Percentiles rank a stretch among this genome's conserved stretches.
Evolutionary conservation across 35 echinoderm and acorn worm species (phyloP).

Genomic region (Stichopus chloronotus): DNA sequence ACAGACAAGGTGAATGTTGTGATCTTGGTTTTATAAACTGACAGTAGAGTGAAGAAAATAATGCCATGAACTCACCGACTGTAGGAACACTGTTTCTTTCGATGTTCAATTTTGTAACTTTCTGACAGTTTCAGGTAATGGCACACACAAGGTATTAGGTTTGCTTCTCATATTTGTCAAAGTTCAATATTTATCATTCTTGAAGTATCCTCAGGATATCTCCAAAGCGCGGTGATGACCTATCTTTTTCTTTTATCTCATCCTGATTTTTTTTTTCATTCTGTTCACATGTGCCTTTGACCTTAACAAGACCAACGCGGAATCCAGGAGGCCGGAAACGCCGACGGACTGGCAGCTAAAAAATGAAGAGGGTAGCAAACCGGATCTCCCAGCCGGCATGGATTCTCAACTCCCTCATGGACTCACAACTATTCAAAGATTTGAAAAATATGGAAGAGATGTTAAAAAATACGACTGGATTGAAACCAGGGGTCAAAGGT

Average conservation of each 20-base stretch:
- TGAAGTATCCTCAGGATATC: too few species aligned
- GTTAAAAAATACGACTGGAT: constrained; percentile 74
- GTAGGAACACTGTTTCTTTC: neutral
- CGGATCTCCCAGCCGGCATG: constrained; percentile 75
- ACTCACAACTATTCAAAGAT: constrained; percentile 83
- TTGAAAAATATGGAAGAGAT: constrained; percentile 95
- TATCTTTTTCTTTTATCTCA: too few species aligned
- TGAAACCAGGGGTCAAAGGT: constrained; percentile 88
- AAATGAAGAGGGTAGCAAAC: constrained; percentile 67
- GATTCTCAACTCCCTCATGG: constrained; percentile 69
- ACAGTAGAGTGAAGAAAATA: neutral
- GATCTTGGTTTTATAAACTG: neutral
- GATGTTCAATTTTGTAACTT: neutral
- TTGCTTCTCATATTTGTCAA: too few species aligned
- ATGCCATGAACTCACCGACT: too few species aligned
- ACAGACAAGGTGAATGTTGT: constrained; percentile 66
- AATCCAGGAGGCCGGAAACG: constrained; percentile 71
- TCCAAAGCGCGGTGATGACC: too few species aligned
- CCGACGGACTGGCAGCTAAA: constrained; percentile 81
- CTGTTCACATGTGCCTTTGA: constrained; percentile 54
- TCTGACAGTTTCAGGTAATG: too few species aligned
- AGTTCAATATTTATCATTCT: too few species aligned
- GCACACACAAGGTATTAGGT: too few species aligned
- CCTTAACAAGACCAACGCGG: constrained; percentile 61
- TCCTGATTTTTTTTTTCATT: too few species aligned